A percentile compares a stretch with the other conserved stretches of the same genome.
These are phyloP conservation scores for Nilaparvata lugens DNA, from an alignment of 1,140 invertebrate genomes.

Conservation along the genomic window DNA sequence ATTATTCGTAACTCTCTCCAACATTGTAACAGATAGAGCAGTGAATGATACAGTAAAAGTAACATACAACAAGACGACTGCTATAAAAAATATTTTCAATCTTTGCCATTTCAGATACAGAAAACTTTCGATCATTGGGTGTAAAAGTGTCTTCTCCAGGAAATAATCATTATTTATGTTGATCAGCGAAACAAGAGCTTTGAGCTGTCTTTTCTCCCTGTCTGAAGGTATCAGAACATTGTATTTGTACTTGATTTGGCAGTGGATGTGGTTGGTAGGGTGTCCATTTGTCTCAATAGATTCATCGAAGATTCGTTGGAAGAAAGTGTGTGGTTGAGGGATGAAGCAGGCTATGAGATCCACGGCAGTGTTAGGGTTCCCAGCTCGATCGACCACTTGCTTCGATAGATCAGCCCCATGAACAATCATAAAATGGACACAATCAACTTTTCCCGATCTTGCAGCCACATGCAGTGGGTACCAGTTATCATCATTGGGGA, in stretches of 20 bases:
- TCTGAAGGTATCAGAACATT: constrained; percentile 36
- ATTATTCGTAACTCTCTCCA: neutral
- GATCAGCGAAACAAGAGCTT: constrained; percentile 40
- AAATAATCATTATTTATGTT: constrained; percentile 39
- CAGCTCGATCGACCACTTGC: constrained; percentile 43
- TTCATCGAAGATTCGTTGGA: constrained; percentile 41
- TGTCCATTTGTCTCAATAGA: constrained; percentile 37
- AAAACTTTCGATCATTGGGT: constrained; percentile 41
- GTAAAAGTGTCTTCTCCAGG: constrained; percentile 27
- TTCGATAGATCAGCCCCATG: constrained; percentile 50
- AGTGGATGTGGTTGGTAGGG: constrained; percentile 37
- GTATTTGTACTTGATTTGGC: constrained; percentile 40
- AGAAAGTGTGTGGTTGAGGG: constrained; percentile 40
- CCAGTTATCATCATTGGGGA: constrained; percentile 42
- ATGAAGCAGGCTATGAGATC: constrained; percentile 41
- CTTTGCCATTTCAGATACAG: constrained; percentile 40
- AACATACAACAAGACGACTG: constrained; percentile 35
- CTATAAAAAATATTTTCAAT: constrained; percentile 36
- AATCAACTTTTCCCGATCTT: constrained; percentile 44
- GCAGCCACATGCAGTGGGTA: constrained; percentile 52
- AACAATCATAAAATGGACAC: constrained; percentile 44
- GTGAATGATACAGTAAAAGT: constrained; percentile 34
- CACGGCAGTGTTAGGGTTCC: constrained; percentile 35
- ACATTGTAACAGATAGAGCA: constrained; percentile 7
- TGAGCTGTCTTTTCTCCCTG: constrained; percentile 32